Conservation (phyloP, 2,797 vertebrate genomes). For the Melanotaenia trifasciata region DNA sequence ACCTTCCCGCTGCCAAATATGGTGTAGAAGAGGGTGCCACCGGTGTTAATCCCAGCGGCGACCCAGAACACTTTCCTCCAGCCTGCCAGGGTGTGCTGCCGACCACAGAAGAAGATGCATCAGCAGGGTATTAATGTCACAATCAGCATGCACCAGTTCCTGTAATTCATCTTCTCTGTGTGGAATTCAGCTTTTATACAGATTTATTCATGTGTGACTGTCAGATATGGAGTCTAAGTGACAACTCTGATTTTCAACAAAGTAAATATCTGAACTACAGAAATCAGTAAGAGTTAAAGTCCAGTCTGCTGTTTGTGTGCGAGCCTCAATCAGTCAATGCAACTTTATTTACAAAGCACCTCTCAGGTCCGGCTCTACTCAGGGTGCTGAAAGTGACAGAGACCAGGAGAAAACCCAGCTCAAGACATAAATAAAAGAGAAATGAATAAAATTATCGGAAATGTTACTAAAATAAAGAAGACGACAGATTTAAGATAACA, state of each 20-base stretch:
- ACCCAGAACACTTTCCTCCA: conserved; percentile 87
- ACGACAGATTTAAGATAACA: background rate
- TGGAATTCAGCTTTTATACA: too few relatives aligned
- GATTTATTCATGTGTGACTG: too few relatives aligned
- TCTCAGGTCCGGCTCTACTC: background rate
- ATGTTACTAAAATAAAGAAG: background rate
- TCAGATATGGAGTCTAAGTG: too few relatives aligned
- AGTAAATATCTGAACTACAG: too few relatives aligned
- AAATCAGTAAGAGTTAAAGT: background rate
- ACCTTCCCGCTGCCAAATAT: conserved; percentile 81
- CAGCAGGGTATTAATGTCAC: too few relatives aligned
- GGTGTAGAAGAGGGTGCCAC: conserved; percentile 77
- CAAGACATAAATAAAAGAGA: too few relatives aligned
- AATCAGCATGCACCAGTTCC: too few relatives aligned
- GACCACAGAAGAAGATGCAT: background rate
- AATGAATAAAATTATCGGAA: background rate
- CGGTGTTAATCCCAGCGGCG: conserved; percentile 72
- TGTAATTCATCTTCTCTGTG: too few relatives aligned
- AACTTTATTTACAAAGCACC: background rate
- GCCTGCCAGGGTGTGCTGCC: conserved; percentile 80
- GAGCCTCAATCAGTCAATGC: background rate
- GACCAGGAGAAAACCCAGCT: too few relatives aligned
- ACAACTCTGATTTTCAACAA: too few relatives aligned
- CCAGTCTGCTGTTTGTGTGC: background rate
- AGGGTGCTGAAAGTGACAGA: too few relatives aligned